phyloP scores from a whole-genome alignment of 2,888 invertebrate genomes.

The Pristionchus arcanus region DNA sequence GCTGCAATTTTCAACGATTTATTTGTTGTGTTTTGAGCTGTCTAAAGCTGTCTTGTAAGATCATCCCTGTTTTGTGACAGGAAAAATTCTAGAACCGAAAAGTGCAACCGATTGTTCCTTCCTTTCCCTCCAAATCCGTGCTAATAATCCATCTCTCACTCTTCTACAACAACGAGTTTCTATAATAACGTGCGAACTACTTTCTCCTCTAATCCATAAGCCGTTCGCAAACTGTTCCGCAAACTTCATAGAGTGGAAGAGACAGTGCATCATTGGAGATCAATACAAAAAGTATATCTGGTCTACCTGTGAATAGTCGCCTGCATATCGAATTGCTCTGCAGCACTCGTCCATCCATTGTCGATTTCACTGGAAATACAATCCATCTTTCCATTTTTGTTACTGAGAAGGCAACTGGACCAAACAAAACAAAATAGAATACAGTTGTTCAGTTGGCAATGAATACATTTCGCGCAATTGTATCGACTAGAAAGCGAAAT shows the following conservation, averaged over 20 bases:
- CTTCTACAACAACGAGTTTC: not conserved
- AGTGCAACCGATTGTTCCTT: not conserved
- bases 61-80: too few relatives aligned
- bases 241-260: not conserved
- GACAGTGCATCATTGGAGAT: not conserved
- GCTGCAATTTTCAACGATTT: slow-evolving; percentile 57
- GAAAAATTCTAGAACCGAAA: not conserved
- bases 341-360: slow-evolving; percentile 70
- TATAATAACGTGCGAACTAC: not conserved
- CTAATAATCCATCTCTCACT: not conserved
- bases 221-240: slow-evolving; percentile 47
- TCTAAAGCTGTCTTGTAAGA: too few relatives aligned
- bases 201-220: not conserved
- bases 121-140: not conserved
- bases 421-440: too few relatives aligned
- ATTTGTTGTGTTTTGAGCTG: not conserved
- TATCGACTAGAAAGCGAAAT: too few relatives aligned
- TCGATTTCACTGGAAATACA: slow-evolving; percentile 65
- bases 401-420: too few relatives aligned
- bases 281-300: not conserved
- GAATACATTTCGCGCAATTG: too few relatives aligned
- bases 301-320: slow-evolving; percentile 70
- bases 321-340: slow-evolving; percentile 72
- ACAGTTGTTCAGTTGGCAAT: too few relatives aligned
- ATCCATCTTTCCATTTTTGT: too few relatives aligned